Base-by-base conservation (phyloP, 2,888 invertebrate species). In the Heliconius aoede region DNA sequence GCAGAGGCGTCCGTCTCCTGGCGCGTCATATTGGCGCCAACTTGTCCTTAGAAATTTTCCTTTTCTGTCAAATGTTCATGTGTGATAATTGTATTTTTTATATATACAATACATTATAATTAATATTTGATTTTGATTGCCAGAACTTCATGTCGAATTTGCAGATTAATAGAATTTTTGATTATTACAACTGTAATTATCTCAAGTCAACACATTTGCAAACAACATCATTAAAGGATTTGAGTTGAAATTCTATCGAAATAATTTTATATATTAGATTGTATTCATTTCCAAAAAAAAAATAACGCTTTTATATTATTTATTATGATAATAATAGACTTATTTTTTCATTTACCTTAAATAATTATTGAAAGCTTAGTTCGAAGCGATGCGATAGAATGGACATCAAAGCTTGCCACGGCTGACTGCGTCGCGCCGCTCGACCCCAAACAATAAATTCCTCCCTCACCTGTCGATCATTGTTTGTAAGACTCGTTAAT, bases 401-500 rank as follows among this genome's bases (percentile, higher is more conserved):
- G 62, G 72, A 67, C 68, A 75, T 67, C 72, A 78, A 75, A 75
- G 75, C 75, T 69, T 75, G 72, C 67, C 71, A 75, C 51, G 55
- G 74, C 74, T 78, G 55, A 76, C 80, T 75, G 77, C 81, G 81
- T 72, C 77, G 82, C 87, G 87, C 87, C 72, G 62, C 36, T 86
- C 83, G 84, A 83, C 82, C 75, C 72, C 84, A 87, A 85, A 90
- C 91, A 75, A 73, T 73, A 58, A 69, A 75, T 71, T 71, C 69
- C 62, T 21, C 28, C 58, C 46, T 32, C 18, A 74, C 69, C 32
- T 69, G 69, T 68, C 68, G 28, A 75, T 71, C 26, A 55, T 71
- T 71, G 46, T 61, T 60, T 62, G 30, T 71, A 75, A 8, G 26
- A 51, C 32, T 69, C 30, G 30, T 36, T 65, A 65, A 46, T 24